Base-by-base conservation (phyloP, 1,140 invertebrate species). In the Maniola jurtina region DNA sequence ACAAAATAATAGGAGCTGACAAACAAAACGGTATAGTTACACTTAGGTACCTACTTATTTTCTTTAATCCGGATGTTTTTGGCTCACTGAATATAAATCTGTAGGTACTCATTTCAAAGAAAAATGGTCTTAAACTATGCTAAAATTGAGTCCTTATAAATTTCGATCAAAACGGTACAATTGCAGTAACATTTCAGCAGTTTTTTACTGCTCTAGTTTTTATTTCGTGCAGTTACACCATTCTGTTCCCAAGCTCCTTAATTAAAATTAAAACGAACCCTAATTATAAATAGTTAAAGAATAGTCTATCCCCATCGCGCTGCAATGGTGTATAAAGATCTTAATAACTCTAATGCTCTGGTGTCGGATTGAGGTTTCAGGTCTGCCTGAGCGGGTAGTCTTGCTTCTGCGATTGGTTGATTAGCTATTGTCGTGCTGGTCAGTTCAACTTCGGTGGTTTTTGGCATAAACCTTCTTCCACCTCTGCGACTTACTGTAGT, bases 311-410 rank as follows among this genome's bases (percentile, higher is more conserved):
- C 94, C 93, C 94, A 96, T 89, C 94, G 94, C 11, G 96, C 95
- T 52, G 96, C 96, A 80, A 97, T 94, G 62, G 94, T 94, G 88
- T 96, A 97, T 59, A 97, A 91, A 65, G 96, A 96, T 88, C 95
- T 94, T 73, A 97, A 92, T 70, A 97, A 90, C 86, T 96, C 95
- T 65, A 97, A 89, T 2, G 96, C 96, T 82, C 96, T 92, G 5
- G 93, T 93, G 78, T 96, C 96, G 10, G 95, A 94, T 61, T 86
- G 74, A 11, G 71, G 77, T 77, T 91, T 91, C 9, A 79, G 90
- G 3, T 91, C 83, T 64, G 76, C 77, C 35, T 88, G 75, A 4
- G 87, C 67, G 0, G 86, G 80, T 74, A 91, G 81, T 78, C 90
- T 89, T 6, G 88, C 90, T 72, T 93, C 91, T 15, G 89, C 85